Conservation (phyloP, 2,888 invertebrate species). For the Drosophila differens region DNA sequence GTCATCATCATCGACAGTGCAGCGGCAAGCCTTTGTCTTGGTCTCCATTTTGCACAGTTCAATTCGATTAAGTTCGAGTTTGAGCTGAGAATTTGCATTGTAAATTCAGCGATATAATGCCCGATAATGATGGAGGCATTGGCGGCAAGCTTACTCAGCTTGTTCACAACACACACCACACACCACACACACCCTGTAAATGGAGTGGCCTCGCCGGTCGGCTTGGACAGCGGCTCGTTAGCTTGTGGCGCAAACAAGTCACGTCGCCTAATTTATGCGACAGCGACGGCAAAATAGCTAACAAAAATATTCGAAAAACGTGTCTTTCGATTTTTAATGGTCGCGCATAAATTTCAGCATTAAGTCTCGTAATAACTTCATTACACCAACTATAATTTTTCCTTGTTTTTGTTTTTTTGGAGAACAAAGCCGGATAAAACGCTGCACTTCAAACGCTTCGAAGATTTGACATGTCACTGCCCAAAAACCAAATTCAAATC, state of each 20-base stretch:
- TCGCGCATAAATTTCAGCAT: slow-evolving; percentile 81
- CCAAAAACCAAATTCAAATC: neutral
- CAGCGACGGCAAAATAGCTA: slow-evolving; percentile 58
- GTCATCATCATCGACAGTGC: slow-evolving; percentile 36
- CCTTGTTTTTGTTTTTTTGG: neutral
- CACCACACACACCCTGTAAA: slow-evolving; percentile 24
- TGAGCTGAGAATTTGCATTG: slow-evolving; percentile 69
- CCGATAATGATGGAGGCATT: slow-evolving; percentile 60
- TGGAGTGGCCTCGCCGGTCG: slow-evolving; percentile 17
- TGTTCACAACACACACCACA: neutral
- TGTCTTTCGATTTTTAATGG: slow-evolving; percentile 80
- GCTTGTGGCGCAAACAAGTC: slow-evolving; percentile 70
- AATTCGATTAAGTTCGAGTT: slow-evolving; percentile 65
- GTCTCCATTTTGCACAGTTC: slow-evolving; percentile 67
- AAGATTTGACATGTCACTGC: neutral
- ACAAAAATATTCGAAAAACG: slow-evolving; percentile 78
- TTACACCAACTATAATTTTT: slow-evolving; percentile 75
- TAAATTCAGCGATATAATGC: slow-evolving; percentile 68
- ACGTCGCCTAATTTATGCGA: slow-evolving; percentile 79
- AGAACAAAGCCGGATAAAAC: neutral
- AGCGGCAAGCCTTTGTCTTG: slow-evolving; percentile 39
- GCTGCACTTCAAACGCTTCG: neutral
- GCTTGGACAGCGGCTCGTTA: slow-evolving; percentile 51
- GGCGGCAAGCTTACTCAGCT: neutral
- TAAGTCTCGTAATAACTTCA: slow-evolving; percentile 83